Evolutionary conservation across 2,888 invertebrate genomes (phyloP).

Genomic region (Carpatolechia fugitivella): DNA sequence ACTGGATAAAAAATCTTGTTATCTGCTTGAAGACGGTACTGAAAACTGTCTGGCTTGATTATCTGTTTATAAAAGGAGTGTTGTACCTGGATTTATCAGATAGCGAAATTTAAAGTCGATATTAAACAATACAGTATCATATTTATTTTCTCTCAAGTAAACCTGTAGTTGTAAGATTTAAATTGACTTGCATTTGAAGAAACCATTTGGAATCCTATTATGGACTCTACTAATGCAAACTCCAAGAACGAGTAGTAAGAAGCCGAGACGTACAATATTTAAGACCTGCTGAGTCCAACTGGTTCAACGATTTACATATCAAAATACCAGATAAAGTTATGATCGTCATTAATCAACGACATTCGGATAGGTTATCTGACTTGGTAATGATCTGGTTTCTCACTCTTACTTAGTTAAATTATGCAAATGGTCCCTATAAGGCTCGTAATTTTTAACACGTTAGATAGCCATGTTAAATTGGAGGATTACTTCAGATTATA

Average conservation of each 20-base stretch:
- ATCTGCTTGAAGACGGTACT: slow-evolving; percentile 18
- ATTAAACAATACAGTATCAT: no score
- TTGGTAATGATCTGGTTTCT: slow-evolving; percentile 19
- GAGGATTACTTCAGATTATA: slow-evolving; percentile 5
- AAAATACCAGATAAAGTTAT: slow-evolving; percentile 35
- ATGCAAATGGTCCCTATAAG: slow-evolving; percentile 8
- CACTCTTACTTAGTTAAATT: slow-evolving; percentile 16
- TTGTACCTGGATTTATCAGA: slow-evolving; percentile 18
- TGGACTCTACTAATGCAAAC: neutral
- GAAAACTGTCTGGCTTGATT: slow-evolving; percentile 19
- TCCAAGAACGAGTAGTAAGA: neutral
- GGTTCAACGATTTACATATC: slow-evolving; percentile 33
- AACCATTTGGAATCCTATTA: neutral
- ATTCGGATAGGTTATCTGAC: slow-evolving; percentile 21
- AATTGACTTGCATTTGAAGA: no score
- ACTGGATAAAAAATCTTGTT: slow-evolving; percentile 20
- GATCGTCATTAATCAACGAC: slow-evolving; percentile 35
- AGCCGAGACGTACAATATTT: neutral
- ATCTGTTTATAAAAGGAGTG: slow-evolving; percentile 16
- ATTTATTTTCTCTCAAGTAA: no score
- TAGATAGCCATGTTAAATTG: neutral
- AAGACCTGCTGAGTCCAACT: slow-evolving; percentile 28
- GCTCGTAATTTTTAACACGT: slow-evolving; percentile 4
- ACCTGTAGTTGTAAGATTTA: no score
- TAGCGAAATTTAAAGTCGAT: neutral